Evolutionary conservation across 2,113 vertebrate species (phyloP), one percentile per base, ranked within the genome.

Genomic region (Catagonus wagneri): DNA sequence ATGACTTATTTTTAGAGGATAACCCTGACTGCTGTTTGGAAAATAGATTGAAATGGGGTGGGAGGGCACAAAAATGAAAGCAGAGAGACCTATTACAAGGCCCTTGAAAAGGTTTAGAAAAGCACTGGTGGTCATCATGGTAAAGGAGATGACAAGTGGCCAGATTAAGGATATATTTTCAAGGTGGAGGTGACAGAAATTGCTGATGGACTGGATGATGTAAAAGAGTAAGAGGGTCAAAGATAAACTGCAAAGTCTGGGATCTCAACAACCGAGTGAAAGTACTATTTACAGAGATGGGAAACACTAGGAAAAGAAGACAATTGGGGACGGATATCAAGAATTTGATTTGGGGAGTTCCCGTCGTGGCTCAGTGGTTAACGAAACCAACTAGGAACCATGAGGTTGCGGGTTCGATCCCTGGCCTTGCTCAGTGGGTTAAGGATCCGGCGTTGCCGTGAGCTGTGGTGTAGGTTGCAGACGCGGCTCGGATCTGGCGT

Each of bases 241-340:
- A 50, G 29, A 79, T 90, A 79, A 79, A 79, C 0, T 29, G 39
- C 56, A 20, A 84, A 72, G 80, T 58, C 65, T 80, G 80, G 65
- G 90, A 44, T 60, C 56, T 80, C 65, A 85, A 74, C 58, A 83
- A 88, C 60, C 27, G 44, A 83, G 54, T 25, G 34, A 34, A 56
- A 39, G 63, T 80, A 25, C 12, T 27, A 15, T 56, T 80, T 69
- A 54, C 61, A 39, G 39, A 81, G 27, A 65, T 19, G 12, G 63
- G 20, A 86, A 90, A 74, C 71, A 29, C 65, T 90, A 66, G 56
- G 39, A 72, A 86, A 86, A 72, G 58, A 90, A 80, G 71, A 52
- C 14, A 58, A 7, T 6, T 52, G 50, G 65, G 25, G 34, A 56
- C 34, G 19, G 50, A 65, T 79, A 52, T 50, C 17, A 25, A 50